Conservation (phyloP, 1,140 invertebrate genomes). For the Drosophila persimilis region DNA sequence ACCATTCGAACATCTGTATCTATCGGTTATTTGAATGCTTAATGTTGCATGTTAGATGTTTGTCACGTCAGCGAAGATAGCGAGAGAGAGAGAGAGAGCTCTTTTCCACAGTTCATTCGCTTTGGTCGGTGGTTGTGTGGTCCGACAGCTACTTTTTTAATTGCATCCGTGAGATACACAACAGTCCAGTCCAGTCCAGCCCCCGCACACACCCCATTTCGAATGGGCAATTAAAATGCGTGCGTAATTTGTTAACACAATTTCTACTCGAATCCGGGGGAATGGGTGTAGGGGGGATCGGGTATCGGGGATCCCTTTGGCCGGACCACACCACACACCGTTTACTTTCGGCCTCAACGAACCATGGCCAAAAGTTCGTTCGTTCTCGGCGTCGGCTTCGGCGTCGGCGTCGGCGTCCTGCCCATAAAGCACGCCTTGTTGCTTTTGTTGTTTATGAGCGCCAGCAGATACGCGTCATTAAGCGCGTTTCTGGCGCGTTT, state of each 20-base stretch:
- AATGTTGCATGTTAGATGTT: constrained; percentile 61
- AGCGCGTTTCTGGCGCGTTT: constrained; percentile 61
- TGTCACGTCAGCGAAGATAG: constrained; percentile 40
- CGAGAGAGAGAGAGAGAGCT: no score
- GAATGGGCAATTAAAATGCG: constrained; percentile 66
- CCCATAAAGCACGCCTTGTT: constrained; percentile 75
- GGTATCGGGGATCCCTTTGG: background rate
- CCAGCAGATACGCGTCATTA: constrained; percentile 71
- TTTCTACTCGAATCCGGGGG: background rate
- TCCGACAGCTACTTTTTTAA: constrained; percentile 37
- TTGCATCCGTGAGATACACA: constrained; percentile 40
- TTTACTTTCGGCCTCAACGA: constrained; percentile 69
- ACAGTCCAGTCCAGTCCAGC: background rate
- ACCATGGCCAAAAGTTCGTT: constrained; percentile 61
- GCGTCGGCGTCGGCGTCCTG: constrained; percentile 13
- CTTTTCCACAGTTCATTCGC: constrained; percentile 38
- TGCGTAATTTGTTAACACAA: constrained; percentile 71
- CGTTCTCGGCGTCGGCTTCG: constrained; percentile 1
- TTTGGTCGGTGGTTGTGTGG: constrained; percentile 2
- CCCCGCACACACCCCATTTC: constrained; percentile 36
- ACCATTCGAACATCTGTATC: constrained; percentile 5
- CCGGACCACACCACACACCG: constrained; percentile 22
- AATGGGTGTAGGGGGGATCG: no score
- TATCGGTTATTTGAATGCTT: constrained; percentile 29
- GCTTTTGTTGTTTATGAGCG: constrained; percentile 75